phyloP scores from a whole-genome alignment of 2,888 invertebrate genomes.

The Callyntrura sp. region DNA sequence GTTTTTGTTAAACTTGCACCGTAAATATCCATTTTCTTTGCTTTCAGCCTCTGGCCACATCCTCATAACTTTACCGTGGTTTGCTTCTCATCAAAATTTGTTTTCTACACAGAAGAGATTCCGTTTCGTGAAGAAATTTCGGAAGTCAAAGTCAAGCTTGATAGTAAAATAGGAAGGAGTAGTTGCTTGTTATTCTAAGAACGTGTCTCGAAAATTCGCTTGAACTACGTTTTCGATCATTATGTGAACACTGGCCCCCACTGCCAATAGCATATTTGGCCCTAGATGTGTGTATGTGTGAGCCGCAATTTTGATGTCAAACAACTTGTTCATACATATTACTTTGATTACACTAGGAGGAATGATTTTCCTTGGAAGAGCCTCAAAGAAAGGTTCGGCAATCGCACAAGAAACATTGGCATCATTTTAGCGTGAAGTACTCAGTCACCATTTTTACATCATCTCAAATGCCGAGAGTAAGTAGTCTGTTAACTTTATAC shows the following conservation, averaged over 20 bases:
- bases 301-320: constrained; percentile 48
- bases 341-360: constrained; percentile 45
- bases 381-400: no score
- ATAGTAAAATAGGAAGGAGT: neutral
- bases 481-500: neutral
- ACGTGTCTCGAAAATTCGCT: constrained; percentile 64
- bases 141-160: neutral
- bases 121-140: constrained; percentile 59
- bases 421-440: neutral
- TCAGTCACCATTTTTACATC: neutral
- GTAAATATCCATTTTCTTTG: neutral
- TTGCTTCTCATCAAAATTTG: constrained; percentile 61
- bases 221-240: constrained; percentile 60
- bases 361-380: neutral
- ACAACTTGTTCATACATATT: constrained; percentile 66
- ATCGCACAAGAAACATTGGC: neutral
- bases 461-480: neutral
- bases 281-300: constrained; percentile 13
- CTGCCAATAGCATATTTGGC: constrained; percentile 68
- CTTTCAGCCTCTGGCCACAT: neutral
- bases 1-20: neutral
- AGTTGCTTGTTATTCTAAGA: constrained; percentile 65
- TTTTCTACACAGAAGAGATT: constrained; percentile 53
- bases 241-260: constrained; percentile 53
- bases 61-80: neutral